A percentile compares a stretch with the other conserved stretches of the same genome.
Conservation (phyloP, 1,140 invertebrate species). For the Bombus pyrosoma region DNA sequence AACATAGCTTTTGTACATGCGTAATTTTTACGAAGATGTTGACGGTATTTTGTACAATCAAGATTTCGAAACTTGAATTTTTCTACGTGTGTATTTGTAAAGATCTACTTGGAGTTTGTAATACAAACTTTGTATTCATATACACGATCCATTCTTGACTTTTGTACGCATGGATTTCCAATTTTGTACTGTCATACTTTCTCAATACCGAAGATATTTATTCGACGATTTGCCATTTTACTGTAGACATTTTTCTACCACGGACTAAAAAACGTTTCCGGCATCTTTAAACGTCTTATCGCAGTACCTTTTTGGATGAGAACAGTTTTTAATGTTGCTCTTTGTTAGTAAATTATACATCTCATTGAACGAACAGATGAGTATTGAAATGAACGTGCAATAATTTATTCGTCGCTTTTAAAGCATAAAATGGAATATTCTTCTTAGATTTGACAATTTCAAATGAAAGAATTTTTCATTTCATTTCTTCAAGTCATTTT, state of each 20-base stretch:
- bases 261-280: neutral
- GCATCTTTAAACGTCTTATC: neutral
- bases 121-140: too few species aligned
- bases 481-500: neutral
- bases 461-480: neutral
- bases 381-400: neutral
- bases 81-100: conserved; percentile 36
- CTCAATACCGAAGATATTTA: neutral
- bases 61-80: neutral
- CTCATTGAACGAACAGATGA: neutral
- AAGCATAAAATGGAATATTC: neutral
- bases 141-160: neutral
- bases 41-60: neutral
- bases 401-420: conserved; percentile 9
- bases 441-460: neutral
- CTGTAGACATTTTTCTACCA: conserved; percentile 8
- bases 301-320: neutral
- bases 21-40: neutral
- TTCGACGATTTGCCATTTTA: conserved; percentile 13
- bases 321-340: neutral
- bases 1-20: neutral
- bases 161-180: neutral
- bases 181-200: neutral
- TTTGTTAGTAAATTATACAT: neutral
- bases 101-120: neutral